These are phyloP conservation scores for Pao palembangensis DNA, from an alignment of 2,113 vertebrate species.

Conservation along the genomic window DNA sequence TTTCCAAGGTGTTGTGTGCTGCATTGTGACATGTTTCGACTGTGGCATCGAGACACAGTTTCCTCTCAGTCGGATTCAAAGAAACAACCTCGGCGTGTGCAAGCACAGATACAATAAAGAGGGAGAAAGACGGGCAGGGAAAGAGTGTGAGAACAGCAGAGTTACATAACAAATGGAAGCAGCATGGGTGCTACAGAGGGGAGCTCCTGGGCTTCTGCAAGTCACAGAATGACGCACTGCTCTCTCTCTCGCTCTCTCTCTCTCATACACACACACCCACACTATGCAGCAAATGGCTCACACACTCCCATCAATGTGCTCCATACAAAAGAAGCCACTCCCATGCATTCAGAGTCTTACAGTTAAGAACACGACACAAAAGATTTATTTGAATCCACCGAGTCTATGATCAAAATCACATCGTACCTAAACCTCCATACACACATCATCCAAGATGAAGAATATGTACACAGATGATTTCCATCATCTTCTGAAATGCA, in stretches of 20 bases:
- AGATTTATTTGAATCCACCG: slow-evolving; percentile 6
- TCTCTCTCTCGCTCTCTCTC: slow-evolving; percentile 20
- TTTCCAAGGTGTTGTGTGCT: slow-evolving; percentile 26
- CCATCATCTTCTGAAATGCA: slow-evolving; percentile 1
- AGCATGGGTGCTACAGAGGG: slow-evolving; percentile 63
- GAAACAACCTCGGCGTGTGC: slow-evolving; percentile 16
- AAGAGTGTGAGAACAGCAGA: slow-evolving; percentile 47
- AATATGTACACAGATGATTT: too few relatives aligned
- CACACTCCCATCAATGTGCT: slow-evolving; percentile 31
- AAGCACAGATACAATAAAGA: slow-evolving; percentile 15
- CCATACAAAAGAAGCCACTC: slow-evolving; percentile 33
- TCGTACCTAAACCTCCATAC: background rate
- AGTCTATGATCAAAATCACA: background rate
- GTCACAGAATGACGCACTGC: slow-evolving; percentile 64
- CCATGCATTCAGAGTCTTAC: slow-evolving; percentile 38
- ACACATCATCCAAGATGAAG: background rate
- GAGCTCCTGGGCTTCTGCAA: slow-evolving; percentile 63
- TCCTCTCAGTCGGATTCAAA: slow-evolving; percentile 1
- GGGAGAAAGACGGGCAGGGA: slow-evolving; percentile 17
- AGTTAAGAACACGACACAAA: slow-evolving; percentile 15
- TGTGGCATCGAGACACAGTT: slow-evolving; percentile 16
- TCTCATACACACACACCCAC: slow-evolving; percentile 14
- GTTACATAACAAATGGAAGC: slow-evolving; percentile 59
- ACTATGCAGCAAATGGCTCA: slow-evolving; percentile 49
- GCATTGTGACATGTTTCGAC: slow-evolving; percentile 20